Evolutionary conservation across 2,888 invertebrate genomes (phyloP).

Genomic region (Allacma fusca): DNA sequence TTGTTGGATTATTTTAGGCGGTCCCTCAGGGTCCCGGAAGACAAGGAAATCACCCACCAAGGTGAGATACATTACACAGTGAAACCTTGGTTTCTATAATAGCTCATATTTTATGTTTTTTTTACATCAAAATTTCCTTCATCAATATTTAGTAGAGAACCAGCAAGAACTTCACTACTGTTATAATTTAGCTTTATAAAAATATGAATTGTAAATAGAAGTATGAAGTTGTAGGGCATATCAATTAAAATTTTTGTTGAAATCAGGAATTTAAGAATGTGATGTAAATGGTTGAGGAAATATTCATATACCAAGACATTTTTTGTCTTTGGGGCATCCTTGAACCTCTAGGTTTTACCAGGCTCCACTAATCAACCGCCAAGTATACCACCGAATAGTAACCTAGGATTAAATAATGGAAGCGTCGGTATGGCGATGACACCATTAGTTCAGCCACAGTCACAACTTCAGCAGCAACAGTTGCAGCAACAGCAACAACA

Average conservation of each 20-base stretch:
- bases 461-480: conserved; percentile 19
- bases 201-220: neutral
- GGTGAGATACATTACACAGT: conserved; percentile 54
- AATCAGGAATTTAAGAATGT: conserved; percentile 32
- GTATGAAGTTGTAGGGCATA: neutral
- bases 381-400: conserved; percentile 40
- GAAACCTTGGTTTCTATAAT: no score
- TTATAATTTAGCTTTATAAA: neutral
- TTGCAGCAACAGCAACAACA: neutral
- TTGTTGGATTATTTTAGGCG: conserved; percentile 55
- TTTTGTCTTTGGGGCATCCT: conserved; percentile 25
- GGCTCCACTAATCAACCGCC: conserved; percentile 36
- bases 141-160: no score
- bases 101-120: neutral
- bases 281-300: conserved; percentile 44
- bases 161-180: neutral
- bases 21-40: conserved; percentile 56
- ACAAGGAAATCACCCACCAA: conserved; percentile 60
- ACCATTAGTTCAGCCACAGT: conserved; percentile 1
- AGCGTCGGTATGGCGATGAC: neutral
- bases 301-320: conserved; percentile 22
- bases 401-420: conserved; percentile 39
- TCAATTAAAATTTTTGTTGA: neutral
- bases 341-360: conserved; percentile 35
- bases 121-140: neutral